Evolutionary conservation across 2,888 invertebrate species (phyloP), one percentile per base, ranked within the genome.

Genomic region (Brachyopa scutellaris): DNA sequence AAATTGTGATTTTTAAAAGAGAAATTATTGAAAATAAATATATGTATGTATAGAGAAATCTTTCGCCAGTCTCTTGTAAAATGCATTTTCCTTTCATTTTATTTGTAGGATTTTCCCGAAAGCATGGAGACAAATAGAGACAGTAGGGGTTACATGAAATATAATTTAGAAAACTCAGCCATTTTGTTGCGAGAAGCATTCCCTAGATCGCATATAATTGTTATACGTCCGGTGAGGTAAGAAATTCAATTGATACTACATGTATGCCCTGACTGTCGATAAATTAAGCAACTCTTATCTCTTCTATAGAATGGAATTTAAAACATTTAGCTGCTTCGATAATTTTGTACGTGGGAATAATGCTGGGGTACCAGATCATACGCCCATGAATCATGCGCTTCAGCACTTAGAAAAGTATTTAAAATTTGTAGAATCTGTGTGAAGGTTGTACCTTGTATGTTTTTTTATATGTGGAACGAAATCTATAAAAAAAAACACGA

Each of bases 261-360:
- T 6, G 11, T 36, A 62, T 53, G 45, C 55, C 2, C 40, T 42
- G 11, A 45, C 9, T 29, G 1, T 36, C 29, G 26, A 45, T 36
- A 29, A 53, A 57, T 8, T 55, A 40, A 19, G 40, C 47, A 40
- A 31, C 3, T 38, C 31, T 11, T 23, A 31, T n/a, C 1, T 59
- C 21, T 57, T 21, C 13, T 36, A 61, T 26, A 95, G 95, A 89
- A 95, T 96, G 93, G 94, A 95, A 88, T 94, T 94, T 86, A 94
- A 95, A 87, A 96, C 95, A 69, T 96, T 96, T 90, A 96, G 95
- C 88, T 96, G 96, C 88, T 97, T 94, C 88, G 95, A 95, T 89
- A 97, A 97, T 91, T 97, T 97, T 91, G 96, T 97, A 62, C 93
- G 94, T 21, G 94, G 95, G 86, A 94, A 94, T 90, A 94, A 94